Percentiles rank a stretch among this genome's conserved stretches.
phyloP scores from a whole-genome alignment of 2,888 invertebrate genomes.

The Conchocele bisecta region DNA sequence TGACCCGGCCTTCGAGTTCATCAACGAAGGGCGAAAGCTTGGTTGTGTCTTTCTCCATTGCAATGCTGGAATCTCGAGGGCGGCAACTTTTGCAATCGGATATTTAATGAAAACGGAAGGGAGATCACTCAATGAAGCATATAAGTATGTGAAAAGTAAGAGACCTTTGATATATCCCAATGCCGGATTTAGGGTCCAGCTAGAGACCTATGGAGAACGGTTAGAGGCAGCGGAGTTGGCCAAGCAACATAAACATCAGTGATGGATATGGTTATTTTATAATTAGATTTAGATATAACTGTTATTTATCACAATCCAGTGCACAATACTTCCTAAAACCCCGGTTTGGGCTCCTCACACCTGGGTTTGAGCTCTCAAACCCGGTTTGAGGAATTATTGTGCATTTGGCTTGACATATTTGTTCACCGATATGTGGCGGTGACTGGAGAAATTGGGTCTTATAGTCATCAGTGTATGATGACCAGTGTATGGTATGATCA shows the following conservation, averaged over 20 bases:
- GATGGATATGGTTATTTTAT: background rate
- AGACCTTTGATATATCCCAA: constrained; percentile 91
- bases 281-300: too few relatives aligned
- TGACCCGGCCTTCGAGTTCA: constrained; percentile 86
- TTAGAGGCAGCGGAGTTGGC: constrained; percentile 13
- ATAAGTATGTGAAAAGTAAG: constrained; percentile 87
- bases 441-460: too few relatives aligned
- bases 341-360: too few relatives aligned
- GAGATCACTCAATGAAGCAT: constrained; percentile 87
- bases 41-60: constrained; percentile 92
- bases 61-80: constrained; percentile 95
- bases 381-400: too few relatives aligned
- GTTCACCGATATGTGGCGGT: too few relatives aligned
- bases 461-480: too few relatives aligned
- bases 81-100: constrained; percentile 90
- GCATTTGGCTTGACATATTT: too few relatives aligned
- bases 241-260: background rate
- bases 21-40: constrained; percentile 84
- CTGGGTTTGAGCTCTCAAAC: too few relatives aligned
- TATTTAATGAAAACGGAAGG: constrained; percentile 87
- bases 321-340: too few relatives aligned
- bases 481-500: too few relatives aligned
- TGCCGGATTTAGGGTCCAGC: constrained; percentile 89
- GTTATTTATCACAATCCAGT: too few relatives aligned
- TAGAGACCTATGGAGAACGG: constrained; percentile 83